Base-by-base conservation (phyloP, 1,140 invertebrate genomes). In the Callitettix versicolor region DNA sequence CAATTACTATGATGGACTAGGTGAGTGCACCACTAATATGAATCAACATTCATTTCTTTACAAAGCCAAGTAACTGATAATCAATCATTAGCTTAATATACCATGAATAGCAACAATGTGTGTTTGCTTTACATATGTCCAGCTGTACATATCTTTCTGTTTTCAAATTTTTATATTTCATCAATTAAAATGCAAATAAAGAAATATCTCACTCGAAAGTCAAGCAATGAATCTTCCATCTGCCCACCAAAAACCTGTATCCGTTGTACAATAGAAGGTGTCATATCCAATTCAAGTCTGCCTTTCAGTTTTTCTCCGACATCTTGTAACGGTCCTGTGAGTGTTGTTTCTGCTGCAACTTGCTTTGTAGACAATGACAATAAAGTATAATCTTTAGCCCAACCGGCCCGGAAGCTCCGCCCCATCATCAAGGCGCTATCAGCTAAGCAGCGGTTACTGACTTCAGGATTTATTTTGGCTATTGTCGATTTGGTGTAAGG, bases 341-440 rank as follows among this genome's bases (percentile, higher is more conserved):
- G 33, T 15, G 15, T 5, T 40, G 34, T 20, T 14, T 1, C 12
- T 41, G n/a, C 1, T 18, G 33, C 20, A 2, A 30, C 24, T 18
- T 54, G 22, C 14, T 54, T 12, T 1, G 72, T 75, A 15, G 69
- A 73, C 2, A 76, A 52, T 18, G 69, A 71, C 9, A 77, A 73
- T 6, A 91, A 62, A 0, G 75, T 77, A 57, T 80, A 77, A n/a
- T 74, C 74, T 1, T 79, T 79, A 0, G 80, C 81, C 82, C 88
- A 93, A 0, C 84, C 85, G 0, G 85, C 76, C 61, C 85, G 79
- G 56, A 82, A 85, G 51, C 79, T 79, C 2, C 84, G 44, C 0
- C 53, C 53, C 24, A 49, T 50, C 14, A 57, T 53, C 7, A 62
- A 17, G 15, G 41, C 44, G 12, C 57, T 14, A 36, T 62, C 60